Base-by-base conservation (phyloP, 2,797 vertebrate genomes). In the Chelon labrosus region DNA sequence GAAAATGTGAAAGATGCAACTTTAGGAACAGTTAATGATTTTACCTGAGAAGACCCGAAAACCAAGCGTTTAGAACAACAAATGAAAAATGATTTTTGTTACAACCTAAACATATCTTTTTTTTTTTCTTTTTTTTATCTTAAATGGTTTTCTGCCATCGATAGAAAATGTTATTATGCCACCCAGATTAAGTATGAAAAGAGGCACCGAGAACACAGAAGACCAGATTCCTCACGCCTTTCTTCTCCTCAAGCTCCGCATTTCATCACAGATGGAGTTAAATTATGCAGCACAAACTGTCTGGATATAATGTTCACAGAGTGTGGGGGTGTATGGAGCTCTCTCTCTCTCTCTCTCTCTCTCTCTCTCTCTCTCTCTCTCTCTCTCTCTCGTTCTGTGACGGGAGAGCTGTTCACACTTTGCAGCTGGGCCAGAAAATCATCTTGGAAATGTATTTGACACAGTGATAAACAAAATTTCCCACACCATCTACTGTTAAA, bases 201-300 rank as follows among this genome's bases (percentile, higher is more conserved):
- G 77, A 70, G 71, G 67, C 70, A 61, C 16, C 0, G 20, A 75
- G 54, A 86, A 83, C 77, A 84, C 76, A 62, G 73, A 68, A 73
- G 60, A 74, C 31, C 65, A 70, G 61, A 83, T 84, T 79, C 64
- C 66, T 82, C 73, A 62, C 19, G 25, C 82, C 75, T 87, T 75
- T 84, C 73, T 85, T 65, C 72, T 81, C 66, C 70, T 82, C 58
- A 1, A 74, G 72, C 84, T 67, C 52, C 25, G 51, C 83, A 70
- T 75, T 83, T 87, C 73, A 87, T 87, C 88, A 90, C 89, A 89
- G 85, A 93, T 82, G 71, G 86, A 89, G 83, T 90, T 93, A 90
- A 94, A 93, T 93, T 92, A 92, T 93, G 91, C 89, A 92, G 89
- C 88, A 86, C 81, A 90, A 89, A 92, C 84, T 90, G 89, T 90